Percentiles rank a stretch among this genome's conserved stretches.
Conservation (phyloP, 2,797 vertebrate species). For the Artibeus lituratus region DNA sequence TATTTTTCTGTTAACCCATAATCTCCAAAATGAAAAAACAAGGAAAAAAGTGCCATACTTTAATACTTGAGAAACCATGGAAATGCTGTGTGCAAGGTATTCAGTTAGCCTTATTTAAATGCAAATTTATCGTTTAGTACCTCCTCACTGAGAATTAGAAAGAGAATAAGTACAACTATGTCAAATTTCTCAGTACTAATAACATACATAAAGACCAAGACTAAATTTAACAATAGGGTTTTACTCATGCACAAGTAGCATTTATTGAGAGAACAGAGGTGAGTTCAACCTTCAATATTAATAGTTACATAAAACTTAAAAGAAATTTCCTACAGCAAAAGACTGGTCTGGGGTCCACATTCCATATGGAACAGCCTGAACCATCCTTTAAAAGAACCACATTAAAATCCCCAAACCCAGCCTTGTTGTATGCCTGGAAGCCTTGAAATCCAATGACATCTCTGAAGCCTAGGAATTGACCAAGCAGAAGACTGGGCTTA, state of each 20-base stretch:
- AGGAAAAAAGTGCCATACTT: neutral
- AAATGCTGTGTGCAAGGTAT: neutral
- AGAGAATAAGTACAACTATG: neutral
- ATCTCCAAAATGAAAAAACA: slow-evolving; percentile 17
- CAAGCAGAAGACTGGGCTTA: neutral
- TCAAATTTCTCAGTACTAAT: neutral
- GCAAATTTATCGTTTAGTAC: neutral
- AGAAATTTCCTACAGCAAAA: neutral
- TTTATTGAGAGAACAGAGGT: neutral
- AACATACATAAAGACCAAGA: neutral
- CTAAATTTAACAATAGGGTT: neutral
- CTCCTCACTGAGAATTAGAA: slow-evolving; percentile 5
- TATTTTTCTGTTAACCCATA: neutral
- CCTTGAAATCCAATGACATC: neutral
- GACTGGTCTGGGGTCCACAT: neutral
- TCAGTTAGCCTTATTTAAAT: neutral
- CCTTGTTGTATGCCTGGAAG: neutral
- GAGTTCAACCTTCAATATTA: neutral
- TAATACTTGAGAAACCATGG: neutral
- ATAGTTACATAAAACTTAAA: neutral
- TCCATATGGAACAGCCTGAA: neutral
- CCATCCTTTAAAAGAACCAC: neutral
- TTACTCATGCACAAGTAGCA: neutral
- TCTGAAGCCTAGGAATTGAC: neutral
- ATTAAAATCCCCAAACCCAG: neutral